These are phyloP conservation scores for Danionella dracula DNA, from an alignment of 2,797 vertebrate species.

Conservation along the genomic window DNA sequence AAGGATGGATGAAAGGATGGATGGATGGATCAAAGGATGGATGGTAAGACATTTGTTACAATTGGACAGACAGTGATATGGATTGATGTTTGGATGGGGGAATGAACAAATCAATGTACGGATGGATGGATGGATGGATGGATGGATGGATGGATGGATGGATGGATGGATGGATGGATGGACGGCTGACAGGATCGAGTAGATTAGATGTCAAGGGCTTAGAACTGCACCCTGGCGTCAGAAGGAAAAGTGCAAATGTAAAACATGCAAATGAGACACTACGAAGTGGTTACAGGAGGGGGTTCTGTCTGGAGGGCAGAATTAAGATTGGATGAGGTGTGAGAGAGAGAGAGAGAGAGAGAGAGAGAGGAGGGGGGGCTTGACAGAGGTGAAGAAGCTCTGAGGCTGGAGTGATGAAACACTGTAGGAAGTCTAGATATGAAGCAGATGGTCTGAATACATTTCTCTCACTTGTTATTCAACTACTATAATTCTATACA, in stretches of 20 bases:
- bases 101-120: not conserved
- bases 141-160: not conserved
- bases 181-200: not conserved
- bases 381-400: not conserved
- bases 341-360: not conserved
- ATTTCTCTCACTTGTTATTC: not conserved
- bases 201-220: too few species aligned
- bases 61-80: not conserved
- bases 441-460: not conserved
- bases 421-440: not conserved
- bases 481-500: not conserved
- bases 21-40: too few species aligned
- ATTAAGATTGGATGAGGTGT: not conserved
- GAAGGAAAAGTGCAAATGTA: too few species aligned
- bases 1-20: not conserved
- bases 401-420: conserved; percentile 32
- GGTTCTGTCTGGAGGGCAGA: too few species aligned
- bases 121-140: not conserved
- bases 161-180: not conserved
- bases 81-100: too few species aligned
- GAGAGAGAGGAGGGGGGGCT: not conserved
- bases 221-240: too few species aligned
- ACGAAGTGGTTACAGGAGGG: not conserved
- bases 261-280: too few species aligned
- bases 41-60: not conserved